Conservation (phyloP, 2,797 vertebrate genomes). For the Leptatherina wallacei region DNA sequence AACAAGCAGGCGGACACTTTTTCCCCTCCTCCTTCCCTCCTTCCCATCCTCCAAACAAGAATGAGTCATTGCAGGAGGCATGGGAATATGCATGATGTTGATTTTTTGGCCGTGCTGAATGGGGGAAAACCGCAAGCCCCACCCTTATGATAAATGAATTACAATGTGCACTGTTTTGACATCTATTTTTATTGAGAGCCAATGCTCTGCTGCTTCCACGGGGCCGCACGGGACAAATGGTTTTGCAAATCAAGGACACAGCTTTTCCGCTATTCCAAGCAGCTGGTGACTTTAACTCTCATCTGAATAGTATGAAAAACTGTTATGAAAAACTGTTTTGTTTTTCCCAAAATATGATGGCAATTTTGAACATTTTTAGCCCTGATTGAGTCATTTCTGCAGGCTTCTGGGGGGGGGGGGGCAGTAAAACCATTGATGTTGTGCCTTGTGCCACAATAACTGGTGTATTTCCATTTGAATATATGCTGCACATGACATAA, state of each 20-base stretch:
- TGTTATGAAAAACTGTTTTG: background rate
- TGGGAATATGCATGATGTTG: conserved; percentile 45
- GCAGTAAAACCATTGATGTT: background rate
- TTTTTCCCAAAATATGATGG: background rate
- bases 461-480: background rate
- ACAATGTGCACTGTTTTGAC: conserved; percentile 30
- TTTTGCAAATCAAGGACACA: conserved; percentile 1
- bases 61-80: conserved; percentile 59
- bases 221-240: background rate
- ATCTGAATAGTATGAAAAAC: background rate
- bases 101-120: conserved; percentile 43
- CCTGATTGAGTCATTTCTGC: background rate
- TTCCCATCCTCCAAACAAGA: conserved; percentile 17
- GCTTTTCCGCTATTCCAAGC: background rate
- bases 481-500: background rate
- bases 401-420: background rate
- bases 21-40: conserved; percentile 5
- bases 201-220: conserved; percentile 12
- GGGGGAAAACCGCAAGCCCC: conserved; percentile 35
- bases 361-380: background rate
- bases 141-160: conserved; percentile 35
- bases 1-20: conserved; percentile 44
- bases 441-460: background rate
- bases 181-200: conserved; percentile 27
- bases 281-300: background rate